A percentile compares a stretch with the other conserved stretches of the same genome.
Conservation (phyloP, 2,888 invertebrate species). For the Nomada fucata region DNA sequence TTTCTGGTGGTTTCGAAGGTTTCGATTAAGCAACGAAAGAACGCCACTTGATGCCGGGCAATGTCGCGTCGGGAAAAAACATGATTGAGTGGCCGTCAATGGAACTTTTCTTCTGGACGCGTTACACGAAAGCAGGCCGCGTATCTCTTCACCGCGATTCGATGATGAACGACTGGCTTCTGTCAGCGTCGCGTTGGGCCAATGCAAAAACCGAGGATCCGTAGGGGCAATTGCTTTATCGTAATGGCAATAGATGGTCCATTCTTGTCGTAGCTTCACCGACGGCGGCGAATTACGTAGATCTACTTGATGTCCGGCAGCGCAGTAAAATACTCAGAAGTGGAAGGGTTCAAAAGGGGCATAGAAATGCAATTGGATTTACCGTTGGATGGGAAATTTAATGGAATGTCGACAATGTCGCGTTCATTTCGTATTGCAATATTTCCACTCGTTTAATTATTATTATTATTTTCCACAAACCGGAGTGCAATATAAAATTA, state of each 20-base stretch:
- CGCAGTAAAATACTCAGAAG: not conserved
- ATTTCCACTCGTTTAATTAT: too few relatives aligned
- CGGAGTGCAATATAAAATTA: too few relatives aligned
- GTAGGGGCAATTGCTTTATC: slow-evolving; percentile 42
- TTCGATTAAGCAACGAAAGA: slow-evolving; percentile 45
- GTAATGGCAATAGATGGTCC: slow-evolving; percentile 31
- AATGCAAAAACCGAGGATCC: slow-evolving; percentile 34
- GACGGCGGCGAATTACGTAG: slow-evolving; percentile 6
- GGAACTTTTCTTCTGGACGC: slow-evolving; percentile 57
- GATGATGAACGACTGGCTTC: slow-evolving; percentile 66
- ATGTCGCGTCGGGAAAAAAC: slow-evolving; percentile 35
- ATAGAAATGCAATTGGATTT: too few relatives aligned
- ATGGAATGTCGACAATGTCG: not conserved
- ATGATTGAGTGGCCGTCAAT: slow-evolving; percentile 63
- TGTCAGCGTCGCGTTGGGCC: slow-evolving; percentile 53
- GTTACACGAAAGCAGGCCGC: slow-evolving; percentile 47
- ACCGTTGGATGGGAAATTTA: too few relatives aligned
- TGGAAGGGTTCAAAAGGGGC: too few relatives aligned
- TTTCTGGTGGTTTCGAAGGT: slow-evolving; percentile 14
- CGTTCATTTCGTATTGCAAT: too few relatives aligned
- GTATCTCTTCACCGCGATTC: slow-evolving; percentile 58
- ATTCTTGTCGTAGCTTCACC: not conserved
- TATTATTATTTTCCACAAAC: too few relatives aligned
- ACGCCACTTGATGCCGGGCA: slow-evolving; percentile 35
- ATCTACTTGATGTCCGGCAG: not conserved